These are phyloP conservation scores for Burhinus bistriatus DNA, from an alignment of 2,113 vertebrate species.

Conservation along the genomic window DNA sequence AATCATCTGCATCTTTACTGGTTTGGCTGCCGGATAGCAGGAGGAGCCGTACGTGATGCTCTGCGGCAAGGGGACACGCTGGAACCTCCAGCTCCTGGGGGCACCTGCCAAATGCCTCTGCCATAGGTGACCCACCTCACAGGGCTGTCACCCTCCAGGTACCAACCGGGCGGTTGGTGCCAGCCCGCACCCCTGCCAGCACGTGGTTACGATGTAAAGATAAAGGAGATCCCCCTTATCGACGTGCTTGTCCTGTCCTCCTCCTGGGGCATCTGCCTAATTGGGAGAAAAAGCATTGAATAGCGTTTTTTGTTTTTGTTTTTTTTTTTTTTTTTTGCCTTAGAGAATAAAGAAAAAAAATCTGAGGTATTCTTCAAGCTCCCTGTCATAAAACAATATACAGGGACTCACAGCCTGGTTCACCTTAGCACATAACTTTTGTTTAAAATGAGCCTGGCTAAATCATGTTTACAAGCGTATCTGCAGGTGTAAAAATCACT, in stretches of 20 bases:
- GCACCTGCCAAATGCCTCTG: neutral
- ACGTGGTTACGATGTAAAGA: neutral
- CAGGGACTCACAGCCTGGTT: neutral
- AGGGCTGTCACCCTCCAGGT: neutral
- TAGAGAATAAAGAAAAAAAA: neutral
- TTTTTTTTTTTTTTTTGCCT: neutral
- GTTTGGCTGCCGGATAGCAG: neutral
- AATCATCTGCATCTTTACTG: neutral
- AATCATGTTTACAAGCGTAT: neutral
- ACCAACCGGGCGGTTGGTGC: neutral
- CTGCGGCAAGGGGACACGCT: neutral
- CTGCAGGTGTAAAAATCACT: neutral
- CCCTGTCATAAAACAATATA: neutral
- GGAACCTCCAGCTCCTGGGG: neutral
- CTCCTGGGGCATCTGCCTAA: neutral
- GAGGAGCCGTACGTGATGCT: neutral
- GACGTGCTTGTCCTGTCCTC: neutral
- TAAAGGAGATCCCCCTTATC: neutral
- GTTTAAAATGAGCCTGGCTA: neutral
- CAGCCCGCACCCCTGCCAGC: neutral
- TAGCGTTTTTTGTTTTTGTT: neutral
- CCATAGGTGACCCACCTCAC: neutral
- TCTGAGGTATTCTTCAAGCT: neutral
- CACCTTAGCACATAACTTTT: neutral
- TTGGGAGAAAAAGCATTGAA: neutral